Evolutionary conservation across 2,113 vertebrate species (phyloP).

Genomic region (Centrocercus urophasianus): DNA sequence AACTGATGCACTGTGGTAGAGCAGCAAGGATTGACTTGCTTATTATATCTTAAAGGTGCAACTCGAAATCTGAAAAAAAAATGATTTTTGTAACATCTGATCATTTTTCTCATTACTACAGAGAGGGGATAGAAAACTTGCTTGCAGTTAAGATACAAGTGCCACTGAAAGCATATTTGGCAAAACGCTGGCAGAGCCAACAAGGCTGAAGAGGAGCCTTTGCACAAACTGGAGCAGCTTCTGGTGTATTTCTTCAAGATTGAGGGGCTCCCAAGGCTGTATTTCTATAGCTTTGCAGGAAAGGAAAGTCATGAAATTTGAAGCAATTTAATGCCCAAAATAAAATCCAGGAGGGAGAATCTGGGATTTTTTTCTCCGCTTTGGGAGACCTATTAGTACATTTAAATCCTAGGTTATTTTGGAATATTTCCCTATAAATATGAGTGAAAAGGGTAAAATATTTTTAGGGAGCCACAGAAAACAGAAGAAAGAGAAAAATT

Average conservation of each 20-base stretch:
- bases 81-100: not conserved
- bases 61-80: not conserved
- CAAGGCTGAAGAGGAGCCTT: not conserved
- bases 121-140: not conserved
- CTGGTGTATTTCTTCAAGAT: not conserved
- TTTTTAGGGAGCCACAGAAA: not conserved
- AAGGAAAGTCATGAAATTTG: not conserved
- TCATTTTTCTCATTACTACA: not conserved
- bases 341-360: not conserved
- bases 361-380: not conserved
- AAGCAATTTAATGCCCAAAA: not conserved
- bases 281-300: not conserved
- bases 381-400: not conserved
- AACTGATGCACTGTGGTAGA: not conserved
- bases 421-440: not conserved
- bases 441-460: not conserved
- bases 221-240: not conserved
- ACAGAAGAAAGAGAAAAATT: not conserved
- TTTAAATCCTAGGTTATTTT: not conserved
- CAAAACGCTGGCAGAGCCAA: not conserved
- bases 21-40: not conserved
- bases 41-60: not conserved
- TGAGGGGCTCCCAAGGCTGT: not conserved
- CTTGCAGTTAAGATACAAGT: not conserved
- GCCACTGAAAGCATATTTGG: accelerated